phyloP scores from a whole-genome alignment of 2,797 vertebrate genomes.

The Phoeniculus purpureus region DNA sequence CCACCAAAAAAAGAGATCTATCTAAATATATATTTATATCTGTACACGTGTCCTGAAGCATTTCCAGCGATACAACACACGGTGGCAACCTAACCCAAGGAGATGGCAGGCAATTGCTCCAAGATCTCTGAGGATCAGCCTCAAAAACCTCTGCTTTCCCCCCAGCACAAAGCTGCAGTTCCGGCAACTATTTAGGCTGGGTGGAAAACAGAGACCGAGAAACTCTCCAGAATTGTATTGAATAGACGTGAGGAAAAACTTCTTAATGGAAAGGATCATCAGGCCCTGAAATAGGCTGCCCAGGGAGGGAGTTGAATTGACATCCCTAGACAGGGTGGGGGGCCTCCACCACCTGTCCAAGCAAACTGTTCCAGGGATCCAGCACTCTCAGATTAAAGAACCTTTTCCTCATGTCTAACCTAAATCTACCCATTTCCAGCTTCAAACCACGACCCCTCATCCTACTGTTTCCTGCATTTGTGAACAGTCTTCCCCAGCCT shows the following conservation, averaged over 20 bases:
- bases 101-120: background rate
- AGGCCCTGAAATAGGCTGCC: too few relatives aligned
- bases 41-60: background rate
- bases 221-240: background rate
- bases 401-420: too few relatives aligned
- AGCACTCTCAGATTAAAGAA: too few relatives aligned
- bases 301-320: too few relatives aligned
- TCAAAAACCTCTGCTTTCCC: background rate
- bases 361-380: too few relatives aligned
- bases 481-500: too few relatives aligned
- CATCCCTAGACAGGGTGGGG: too few relatives aligned
- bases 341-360: too few relatives aligned
- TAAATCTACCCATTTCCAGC: too few relatives aligned
- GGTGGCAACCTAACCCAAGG: constrained; percentile 47
- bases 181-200: background rate
- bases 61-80: constrained; percentile 11
- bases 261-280: too few relatives aligned
- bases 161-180: accelerated
- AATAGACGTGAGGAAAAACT: background rate
- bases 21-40: background rate
- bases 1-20: background rate
- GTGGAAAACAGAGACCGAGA: background rate
- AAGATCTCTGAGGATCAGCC: background rate
- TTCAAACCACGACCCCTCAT: too few relatives aligned
- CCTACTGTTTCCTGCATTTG: too few relatives aligned